Evolutionary conservation across 2,888 invertebrate genomes (phyloP), one percentile per base, ranked within the genome.

Genomic region (Halictus quadricinctus): DNA sequence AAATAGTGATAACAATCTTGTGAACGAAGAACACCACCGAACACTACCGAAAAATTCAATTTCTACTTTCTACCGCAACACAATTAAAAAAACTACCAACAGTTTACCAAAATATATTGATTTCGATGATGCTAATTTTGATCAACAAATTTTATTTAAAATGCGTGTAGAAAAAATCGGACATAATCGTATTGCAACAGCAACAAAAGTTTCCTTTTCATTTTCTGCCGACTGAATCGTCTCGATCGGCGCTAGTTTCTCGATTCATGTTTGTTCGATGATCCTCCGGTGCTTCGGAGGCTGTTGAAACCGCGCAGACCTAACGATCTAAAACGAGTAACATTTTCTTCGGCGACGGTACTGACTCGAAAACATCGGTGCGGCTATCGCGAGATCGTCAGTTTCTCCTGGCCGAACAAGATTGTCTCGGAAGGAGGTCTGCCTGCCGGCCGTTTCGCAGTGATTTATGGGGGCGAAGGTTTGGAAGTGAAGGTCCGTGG

Each of bases 381-480:
- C 12, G 2, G 5, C n/a, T 21, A 70, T 13, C 70, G 70, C 70
- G 21, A n/a, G 43, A 36, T 70, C 70, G 70, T 70, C 70, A 70
- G n/a, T 70, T 70, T 43, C n/a, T n/a, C 70, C 21, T 21, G 70
- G 43, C 0, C 70, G 50, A 36, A 72, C 58, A 25, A 41, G 60
- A 76, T 36, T 29, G 79, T 72, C 18, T 18, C 75, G 5, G 64
- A 72, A 43, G 25, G 18, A 50, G 77, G 41, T 80, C 72, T n/a
- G 41, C 25, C 25, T n/a, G 41, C 25, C 25, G 72, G 79, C 13
- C 79, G 74, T 87, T 87, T 79, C 69, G 43, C 46, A 21, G 60
- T 88, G 82, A 85, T 81, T 80, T 84, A 88, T 72, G 72, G 72
- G 54, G 72, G 13, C 36, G 36, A 36, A 43, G 54, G 66, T 80